Evolutionary conservation across 2,888 invertebrate species (phyloP), one percentile per base, ranked within the genome.

Genomic region (Morpho achilles): DNA sequence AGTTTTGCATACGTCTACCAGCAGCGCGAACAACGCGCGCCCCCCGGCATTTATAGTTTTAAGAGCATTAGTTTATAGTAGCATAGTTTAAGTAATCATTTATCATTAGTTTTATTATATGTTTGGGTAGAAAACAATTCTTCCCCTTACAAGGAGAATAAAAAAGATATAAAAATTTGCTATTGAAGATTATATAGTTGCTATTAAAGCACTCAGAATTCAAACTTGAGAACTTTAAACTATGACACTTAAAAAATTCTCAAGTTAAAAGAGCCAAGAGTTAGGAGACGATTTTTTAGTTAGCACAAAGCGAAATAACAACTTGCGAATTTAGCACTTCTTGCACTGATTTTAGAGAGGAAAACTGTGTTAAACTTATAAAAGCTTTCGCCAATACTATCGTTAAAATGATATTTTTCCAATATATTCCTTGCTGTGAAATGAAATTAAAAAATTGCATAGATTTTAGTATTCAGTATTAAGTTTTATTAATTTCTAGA

Each of bases 161-260:
- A 32, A 32, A 2, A 32, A 32, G 5, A 32, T 5, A 32, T 32
- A 32, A 32, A 32, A 32, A 2, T 32, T 32, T 32, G 3, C 4
- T 32, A 32, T 32, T 32, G 32, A 32, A 32, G 3, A 32, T 32
- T 32, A 32, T 32, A 32, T 32, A 3, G 32, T 5, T 32, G 4
- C 0, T 32, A 32, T 32, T 32, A 32, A 32, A 32, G 32, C 32
- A 5, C 32, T 5, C 5, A 32, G 32, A 32, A 32, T 32, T 32
- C 32, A 32, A 43, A 23, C 50, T 52, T 51, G 42, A 42, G 56
- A 54, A 59, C 52, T 59, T 45, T 54, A 57, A 59, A 57, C 50
- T 58, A 53, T 47, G 46, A 56, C 53, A 59, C 59, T 56, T 62
- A 58, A 40, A 59, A 60, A 47, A 57, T 52, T 59, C 59, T 60